Percentiles rank a stretch among this genome's conserved stretches.
Evolutionary conservation across 2,888 invertebrate genomes (phyloP).

Genomic region (Drosophila pullipes): DNA sequence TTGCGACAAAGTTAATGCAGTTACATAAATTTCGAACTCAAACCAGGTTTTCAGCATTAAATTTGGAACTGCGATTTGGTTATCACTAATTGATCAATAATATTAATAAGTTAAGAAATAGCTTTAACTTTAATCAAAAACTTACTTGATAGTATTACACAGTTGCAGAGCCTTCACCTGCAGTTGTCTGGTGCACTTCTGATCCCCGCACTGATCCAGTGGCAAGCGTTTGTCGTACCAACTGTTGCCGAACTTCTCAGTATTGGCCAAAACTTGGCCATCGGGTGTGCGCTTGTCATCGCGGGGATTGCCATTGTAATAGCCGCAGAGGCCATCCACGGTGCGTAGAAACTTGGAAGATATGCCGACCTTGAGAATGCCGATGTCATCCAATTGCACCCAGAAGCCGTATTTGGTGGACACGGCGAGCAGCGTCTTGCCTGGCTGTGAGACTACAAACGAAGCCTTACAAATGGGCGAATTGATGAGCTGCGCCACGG

Average conservation of each 20-base stretch:
- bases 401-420: slow-evolving; percentile 91
- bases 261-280: slow-evolving; percentile 88
- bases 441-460: slow-evolving; percentile 89
- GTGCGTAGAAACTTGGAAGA: slow-evolving; percentile 87
- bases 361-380: slow-evolving; percentile 90
- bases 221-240: slow-evolving; percentile 88
- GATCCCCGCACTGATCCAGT: slow-evolving; percentile 87
- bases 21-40: too few relatives aligned
- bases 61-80: too few relatives aligned
- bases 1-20: too few relatives aligned
- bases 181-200: slow-evolving; percentile 88
- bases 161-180: slow-evolving; percentile 89
- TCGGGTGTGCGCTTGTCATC: slow-evolving; percentile 91
- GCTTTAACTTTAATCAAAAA: slow-evolving; percentile 34
- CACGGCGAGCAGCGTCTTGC: slow-evolving; percentile 89
- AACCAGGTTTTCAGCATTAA: too few relatives aligned
- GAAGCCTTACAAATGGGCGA: slow-evolving; percentile 85
- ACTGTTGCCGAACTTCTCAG: slow-evolving; percentile 91
- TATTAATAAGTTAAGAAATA: not conserved
- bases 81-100: not conserved
- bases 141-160: slow-evolving; percentile 89
- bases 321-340: slow-evolving; percentile 93
- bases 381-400: slow-evolving; percentile 89
- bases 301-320: slow-evolving; percentile 88
- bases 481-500: slow-evolving; percentile 83